These are phyloP conservation scores for Caenorhabditis elegans DNA, from an alignment of 1,140 invertebrate genomes.

Conservation along the genomic window DNA sequence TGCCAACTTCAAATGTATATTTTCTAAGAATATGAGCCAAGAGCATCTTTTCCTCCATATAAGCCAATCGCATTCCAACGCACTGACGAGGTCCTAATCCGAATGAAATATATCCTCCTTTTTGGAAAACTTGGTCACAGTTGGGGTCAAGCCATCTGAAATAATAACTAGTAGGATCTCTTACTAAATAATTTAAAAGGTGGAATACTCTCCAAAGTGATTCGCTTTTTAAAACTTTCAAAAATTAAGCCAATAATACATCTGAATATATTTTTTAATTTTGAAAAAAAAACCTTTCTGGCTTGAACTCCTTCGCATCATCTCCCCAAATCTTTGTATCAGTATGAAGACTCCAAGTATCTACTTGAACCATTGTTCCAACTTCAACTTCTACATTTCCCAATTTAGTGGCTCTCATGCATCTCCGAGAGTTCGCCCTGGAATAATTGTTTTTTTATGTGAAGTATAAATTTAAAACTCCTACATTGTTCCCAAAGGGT, in stretches of 20 bases:
- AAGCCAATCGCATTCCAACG: conserved; percentile 73
- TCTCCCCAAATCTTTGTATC: conserved; percentile 63
- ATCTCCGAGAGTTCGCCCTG: conserved; percentile 57
- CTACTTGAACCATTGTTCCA: conserved; percentile 66
- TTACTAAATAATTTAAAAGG: too few relatives aligned
- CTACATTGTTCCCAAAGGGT: conserved; percentile 22
- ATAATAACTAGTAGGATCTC: background rate
- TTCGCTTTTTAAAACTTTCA: too few relatives aligned
- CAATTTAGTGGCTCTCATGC: conserved; percentile 59
- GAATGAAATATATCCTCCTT: conserved; percentile 68
- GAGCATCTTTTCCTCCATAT: conserved; percentile 74
- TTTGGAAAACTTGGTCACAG: background rate
- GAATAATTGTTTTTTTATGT: background rate
- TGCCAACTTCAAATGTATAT: background rate
- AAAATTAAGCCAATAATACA: too few relatives aligned
- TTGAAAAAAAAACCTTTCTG: conserved; percentile 45
- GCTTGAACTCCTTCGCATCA: conserved; percentile 44
- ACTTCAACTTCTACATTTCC: conserved; percentile 62
- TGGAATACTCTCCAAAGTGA: too few relatives aligned
- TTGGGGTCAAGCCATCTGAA: conserved; percentile 22
- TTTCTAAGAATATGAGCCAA: conserved; percentile 64
- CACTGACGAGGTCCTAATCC: conserved; percentile 70
- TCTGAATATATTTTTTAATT: too few relatives aligned
- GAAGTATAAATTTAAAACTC: background rate
- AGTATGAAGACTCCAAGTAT: conserved; percentile 66